Conservation (phyloP, 1,140 invertebrate genomes). For the Thalassaphorura encarpata region DNA sequence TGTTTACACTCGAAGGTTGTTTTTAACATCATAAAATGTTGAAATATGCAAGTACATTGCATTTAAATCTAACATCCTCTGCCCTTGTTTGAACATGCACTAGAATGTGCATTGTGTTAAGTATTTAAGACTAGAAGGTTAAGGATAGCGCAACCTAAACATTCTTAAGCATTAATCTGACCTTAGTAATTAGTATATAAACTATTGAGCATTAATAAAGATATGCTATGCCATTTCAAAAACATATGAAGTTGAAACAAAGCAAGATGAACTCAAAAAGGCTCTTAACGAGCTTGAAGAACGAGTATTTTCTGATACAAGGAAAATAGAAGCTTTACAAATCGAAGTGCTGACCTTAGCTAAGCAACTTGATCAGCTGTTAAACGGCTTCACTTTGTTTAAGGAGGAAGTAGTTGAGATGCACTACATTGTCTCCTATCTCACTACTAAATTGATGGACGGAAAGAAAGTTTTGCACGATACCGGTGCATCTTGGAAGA, state of each 20-base stretch:
- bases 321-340: too few species aligned
- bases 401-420: constrained; percentile 3
- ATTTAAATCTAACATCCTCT: too few species aligned
- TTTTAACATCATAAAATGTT: too few species aligned
- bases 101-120: too few species aligned
- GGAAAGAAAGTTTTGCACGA: constrained; percentile 3
- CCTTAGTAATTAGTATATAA: too few species aligned
- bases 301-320: constrained; percentile 6
- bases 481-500: neutral
- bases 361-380: neutral
- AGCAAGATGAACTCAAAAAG: constrained; percentile 3
- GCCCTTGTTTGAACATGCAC: too few species aligned
- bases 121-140: too few species aligned
- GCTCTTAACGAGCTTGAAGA: constrained; percentile 11
- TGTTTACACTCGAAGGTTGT: too few species aligned
- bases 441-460: constrained; percentile 4
- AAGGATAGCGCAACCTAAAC: too few species aligned
- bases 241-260: neutral
- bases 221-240: constrained; percentile 4
- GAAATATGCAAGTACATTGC: too few species aligned
- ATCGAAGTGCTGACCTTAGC: constrained; percentile 3
- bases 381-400: neutral
- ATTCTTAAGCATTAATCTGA: too few species aligned
- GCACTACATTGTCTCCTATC: constrained; percentile 5
- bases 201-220: too few species aligned